Evolutionary conservation across 2,888 invertebrate genomes (phyloP), one percentile per base, ranked within the genome.

Genomic region (Apamea anceps): DNA sequence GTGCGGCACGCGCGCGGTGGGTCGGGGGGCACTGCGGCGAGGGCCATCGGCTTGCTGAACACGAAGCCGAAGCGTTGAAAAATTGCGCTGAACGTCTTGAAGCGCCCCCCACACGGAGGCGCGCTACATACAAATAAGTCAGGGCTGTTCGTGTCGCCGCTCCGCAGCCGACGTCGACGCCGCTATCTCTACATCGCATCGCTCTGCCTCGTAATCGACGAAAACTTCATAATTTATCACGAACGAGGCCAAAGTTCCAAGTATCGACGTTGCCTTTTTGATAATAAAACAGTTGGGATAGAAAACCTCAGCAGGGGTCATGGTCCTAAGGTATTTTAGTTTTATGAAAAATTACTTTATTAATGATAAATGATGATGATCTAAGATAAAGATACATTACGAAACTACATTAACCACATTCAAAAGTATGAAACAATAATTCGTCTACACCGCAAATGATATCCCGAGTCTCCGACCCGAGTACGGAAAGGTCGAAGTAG

Each of bases 31-130:
- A 92, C 92, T 94, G 94, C 93, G 92, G 90, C 90, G 91, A 75
- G 90, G 85, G 91, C 88, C 91, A 95, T 95, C 94, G 92, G 94
- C 93, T 95, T 94, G 93, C 94, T 90, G 92, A 96, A 95, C 96
- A 96, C 95, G 95, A 90, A 94, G 91, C 88, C 94, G 95, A 95
- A 95, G 91, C 94, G 94, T 94, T 96, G 95, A 96, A 96, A 96
- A 96, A 96, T 96, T 96, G 95, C 95, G 93, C 94, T 91, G 94
- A 96, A 93, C 94, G 95, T 95, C 96, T 96, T 94, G 93, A 91
- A 93, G 90, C 93, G 94, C 94, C 94, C 92, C 93, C 93, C 93
- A 92, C 94, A 92, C 92, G 92, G 88, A 92, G 92, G 93, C 91
- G 95, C 93, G 93, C 91, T 92, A 96, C 96, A 96, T 96, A 96